These are phyloP conservation scores for Callosobruchus maculatus DNA, from an alignment of 2,888 invertebrate species.

Conservation along the genomic window DNA sequence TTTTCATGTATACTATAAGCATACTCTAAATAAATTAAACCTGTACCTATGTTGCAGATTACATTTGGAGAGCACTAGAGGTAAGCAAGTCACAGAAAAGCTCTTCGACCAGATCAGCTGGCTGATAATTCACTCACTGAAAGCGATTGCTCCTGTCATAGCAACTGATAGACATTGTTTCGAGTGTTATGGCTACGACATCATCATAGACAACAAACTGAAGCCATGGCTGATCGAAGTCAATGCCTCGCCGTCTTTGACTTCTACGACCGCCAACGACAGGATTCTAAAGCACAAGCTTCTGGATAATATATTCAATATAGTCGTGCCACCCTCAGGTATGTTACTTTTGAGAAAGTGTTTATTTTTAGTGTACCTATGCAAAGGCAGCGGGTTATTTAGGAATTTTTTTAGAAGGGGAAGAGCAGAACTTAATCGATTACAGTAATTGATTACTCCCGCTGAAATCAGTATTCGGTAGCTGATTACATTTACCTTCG, in stretches of 20 bases:
- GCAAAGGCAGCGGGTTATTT: too few species aligned
- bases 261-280: conserved; percentile 92
- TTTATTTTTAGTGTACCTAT: too few species aligned
- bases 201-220: conserved; percentile 89
- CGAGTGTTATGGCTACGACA: conserved; percentile 94
- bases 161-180: conserved; percentile 90
- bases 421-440: too few species aligned
- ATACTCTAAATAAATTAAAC: too few species aligned
- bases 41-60: conserved; percentile 45
- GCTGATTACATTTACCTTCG: too few species aligned
- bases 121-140: conserved; percentile 88
- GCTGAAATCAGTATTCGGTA: too few species aligned
- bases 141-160: conserved; percentile 89
- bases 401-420: too few species aligned
- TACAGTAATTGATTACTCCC: too few species aligned
- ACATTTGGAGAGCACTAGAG: conserved; percentile 86
- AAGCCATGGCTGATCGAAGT: conserved; percentile 95
- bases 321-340: conserved; percentile 85
- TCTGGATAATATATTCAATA: conserved; percentile 87
- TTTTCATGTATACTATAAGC: too few species aligned
- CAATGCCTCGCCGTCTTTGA: conserved; percentile 93
- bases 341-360: conserved; percentile 47
- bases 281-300: conserved; percentile 90
- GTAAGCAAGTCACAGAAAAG: conserved; percentile 82
- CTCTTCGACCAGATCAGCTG: conserved; percentile 86